Conservation (phyloP, 2,888 invertebrate genomes). For the Azorinus chamasolen region DNA sequence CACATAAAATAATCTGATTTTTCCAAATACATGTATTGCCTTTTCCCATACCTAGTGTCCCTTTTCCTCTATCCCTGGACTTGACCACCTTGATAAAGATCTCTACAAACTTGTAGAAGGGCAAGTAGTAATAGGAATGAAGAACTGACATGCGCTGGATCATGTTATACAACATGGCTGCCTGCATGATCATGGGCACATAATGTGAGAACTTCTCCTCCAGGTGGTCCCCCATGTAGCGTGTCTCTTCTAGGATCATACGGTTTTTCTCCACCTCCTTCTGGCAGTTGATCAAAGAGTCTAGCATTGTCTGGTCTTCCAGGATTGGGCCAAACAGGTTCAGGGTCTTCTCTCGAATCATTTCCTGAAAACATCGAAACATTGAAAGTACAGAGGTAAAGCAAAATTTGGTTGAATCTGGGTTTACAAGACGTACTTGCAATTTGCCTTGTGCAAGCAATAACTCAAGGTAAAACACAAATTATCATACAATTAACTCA, state of each 20-base stretch:
- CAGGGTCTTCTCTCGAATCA: constrained; percentile 83
- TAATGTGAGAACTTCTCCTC: constrained; percentile 83
- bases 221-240: constrained; percentile 82
- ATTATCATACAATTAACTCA: too few species aligned
- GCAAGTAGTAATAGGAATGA: constrained; percentile 81
- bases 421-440: too few species aligned
- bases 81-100: constrained; percentile 78
- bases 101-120: constrained; percentile 81
- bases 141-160: constrained; percentile 79
- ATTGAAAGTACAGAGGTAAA: too few species aligned
- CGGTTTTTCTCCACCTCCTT: constrained; percentile 79
- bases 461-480: too few species aligned
- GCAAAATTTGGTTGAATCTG: too few species aligned
- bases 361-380: constrained; percentile 70
- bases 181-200: constrained; percentile 81
- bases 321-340: constrained; percentile 81
- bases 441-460: too few species aligned
- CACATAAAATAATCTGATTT: too few species aligned
- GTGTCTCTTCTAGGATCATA: constrained; percentile 83
- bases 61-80: constrained; percentile 82
- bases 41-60: constrained; percentile 77
- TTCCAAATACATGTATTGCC: too few species aligned
- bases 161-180: constrained; percentile 83
- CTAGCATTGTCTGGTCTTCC: constrained; percentile 84
- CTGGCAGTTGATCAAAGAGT: constrained; percentile 81